A percentile compares a stretch with the other conserved stretches of the same genome.
Conservation (phyloP, 2,113 vertebrate genomes). For the Ibidorhyncha struthersii region DNA sequence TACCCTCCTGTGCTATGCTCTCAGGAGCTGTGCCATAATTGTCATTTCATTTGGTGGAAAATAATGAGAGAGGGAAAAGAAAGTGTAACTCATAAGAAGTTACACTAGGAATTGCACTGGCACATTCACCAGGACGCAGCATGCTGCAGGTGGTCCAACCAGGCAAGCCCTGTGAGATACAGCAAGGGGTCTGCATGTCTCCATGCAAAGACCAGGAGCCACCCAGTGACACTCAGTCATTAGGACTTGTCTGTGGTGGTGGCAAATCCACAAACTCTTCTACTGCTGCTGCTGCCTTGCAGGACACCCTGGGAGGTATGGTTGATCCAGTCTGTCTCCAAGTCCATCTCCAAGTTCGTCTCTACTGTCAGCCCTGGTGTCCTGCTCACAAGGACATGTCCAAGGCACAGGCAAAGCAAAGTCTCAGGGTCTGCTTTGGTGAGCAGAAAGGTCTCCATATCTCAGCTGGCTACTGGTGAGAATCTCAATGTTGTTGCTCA, state of each 20-base stretch:
- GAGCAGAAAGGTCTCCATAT: neutral
- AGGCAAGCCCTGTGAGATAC: neutral
- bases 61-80: neutral
- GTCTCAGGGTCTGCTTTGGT: neutral
- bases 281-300: neutral
- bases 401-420: neutral
- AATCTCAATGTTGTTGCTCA: neutral
- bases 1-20: neutral
- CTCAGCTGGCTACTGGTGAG: neutral
- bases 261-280: neutral
- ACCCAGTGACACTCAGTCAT: neutral
- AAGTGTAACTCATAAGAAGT: neutral
- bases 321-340: too few species aligned
- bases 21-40: neutral
- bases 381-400: neutral
- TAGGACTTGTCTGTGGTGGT: neutral
- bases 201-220: neutral
- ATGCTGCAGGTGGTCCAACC: neutral
- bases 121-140: neutral
- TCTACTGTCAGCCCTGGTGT: neutral
- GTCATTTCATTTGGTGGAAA: neutral
- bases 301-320: neutral
- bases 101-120: neutral
- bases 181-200: neutral
- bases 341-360: neutral